Conservation (phyloP, 1,140 invertebrate species). For the Rhyzopertha dominica region DNA sequence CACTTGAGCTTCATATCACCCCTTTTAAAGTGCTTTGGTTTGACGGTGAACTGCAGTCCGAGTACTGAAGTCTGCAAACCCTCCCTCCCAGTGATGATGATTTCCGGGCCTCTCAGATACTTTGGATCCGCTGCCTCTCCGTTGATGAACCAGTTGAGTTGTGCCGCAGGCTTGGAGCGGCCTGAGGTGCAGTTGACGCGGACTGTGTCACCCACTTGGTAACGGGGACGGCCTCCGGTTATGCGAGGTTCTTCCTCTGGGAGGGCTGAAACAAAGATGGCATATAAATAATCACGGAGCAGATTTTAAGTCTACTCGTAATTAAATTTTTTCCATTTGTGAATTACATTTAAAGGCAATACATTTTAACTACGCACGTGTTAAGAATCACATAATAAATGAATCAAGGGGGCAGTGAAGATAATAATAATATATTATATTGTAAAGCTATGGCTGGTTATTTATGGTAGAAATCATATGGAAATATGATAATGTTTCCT, state of each 20-base stretch:
- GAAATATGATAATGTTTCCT: too few species aligned
- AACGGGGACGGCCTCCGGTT: conserved; percentile 68
- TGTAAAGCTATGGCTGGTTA: too few species aligned
- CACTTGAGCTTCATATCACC: conserved; percentile 85
- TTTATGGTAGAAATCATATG: too few species aligned
- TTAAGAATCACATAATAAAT: too few species aligned
- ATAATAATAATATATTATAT: too few species aligned
- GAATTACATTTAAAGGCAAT: too few species aligned
- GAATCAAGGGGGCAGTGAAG: too few species aligned
- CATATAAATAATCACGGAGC: too few species aligned
- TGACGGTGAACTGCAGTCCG: conserved; percentile 64
- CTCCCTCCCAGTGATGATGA: conserved; percentile 46
- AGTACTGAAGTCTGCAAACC: conserved; percentile 65
- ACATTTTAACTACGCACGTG: too few species aligned
- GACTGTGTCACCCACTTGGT: conserved; percentile 75
- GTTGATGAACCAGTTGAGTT: conserved; percentile 83
- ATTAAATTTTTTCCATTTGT: too few species aligned
- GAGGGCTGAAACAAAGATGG: conserved; percentile 55
- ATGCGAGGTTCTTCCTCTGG: conserved; percentile 79
- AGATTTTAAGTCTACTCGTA: too few species aligned
- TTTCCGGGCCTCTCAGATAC: conserved; percentile 48
- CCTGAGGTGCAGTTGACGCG: conserved; percentile 79
- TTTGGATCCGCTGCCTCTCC: conserved; percentile 62
- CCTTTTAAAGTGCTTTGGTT: conserved; percentile 68
- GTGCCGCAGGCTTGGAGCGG: conserved; percentile 74